Conservation (phyloP, 2,888 invertebrate species). For the Pasiphila rectangulata region DNA sequence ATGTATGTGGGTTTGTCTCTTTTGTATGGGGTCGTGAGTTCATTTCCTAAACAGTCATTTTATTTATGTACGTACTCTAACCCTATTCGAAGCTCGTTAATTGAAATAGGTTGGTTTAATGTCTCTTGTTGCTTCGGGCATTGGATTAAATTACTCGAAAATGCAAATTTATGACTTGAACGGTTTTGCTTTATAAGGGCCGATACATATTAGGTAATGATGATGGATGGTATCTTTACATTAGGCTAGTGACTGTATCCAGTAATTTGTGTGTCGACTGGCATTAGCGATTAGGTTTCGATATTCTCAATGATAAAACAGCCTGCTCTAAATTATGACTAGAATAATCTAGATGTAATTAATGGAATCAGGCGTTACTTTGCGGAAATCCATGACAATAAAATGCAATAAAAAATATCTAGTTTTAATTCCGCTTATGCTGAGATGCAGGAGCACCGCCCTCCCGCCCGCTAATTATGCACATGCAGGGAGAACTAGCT, state of each 20-base stretch:
- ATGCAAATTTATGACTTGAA: conserved; percentile 2
- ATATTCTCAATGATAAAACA: no score
- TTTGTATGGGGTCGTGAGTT: conserved; percentile 5
- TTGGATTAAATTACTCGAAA: conserved; percentile 5
- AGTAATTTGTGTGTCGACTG: not conserved
- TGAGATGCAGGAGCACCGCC: no score
- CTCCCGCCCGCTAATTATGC: no score
- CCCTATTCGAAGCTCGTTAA: not conserved
- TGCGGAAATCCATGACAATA: no score
- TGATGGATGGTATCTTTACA: not conserved
- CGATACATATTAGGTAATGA: not conserved
- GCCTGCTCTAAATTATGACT: no score
- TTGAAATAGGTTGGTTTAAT: not conserved
- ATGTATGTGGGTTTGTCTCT: conserved; percentile 15
- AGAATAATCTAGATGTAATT: no score
- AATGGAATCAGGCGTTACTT: no score
- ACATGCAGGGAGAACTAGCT: no score
- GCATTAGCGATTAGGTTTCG: no score
- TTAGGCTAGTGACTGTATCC: not conserved
- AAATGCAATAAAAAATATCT: no score
- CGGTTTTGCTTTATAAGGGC: not conserved
- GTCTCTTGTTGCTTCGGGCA: not conserved
- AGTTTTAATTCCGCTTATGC: no score
- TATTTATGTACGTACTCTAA: conserved; percentile 3
- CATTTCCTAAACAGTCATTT: conserved; percentile 2